Base-by-base conservation (phyloP, 2,113 vertebrate genomes). In the Campylorhamphus procurvoides region DNA sequence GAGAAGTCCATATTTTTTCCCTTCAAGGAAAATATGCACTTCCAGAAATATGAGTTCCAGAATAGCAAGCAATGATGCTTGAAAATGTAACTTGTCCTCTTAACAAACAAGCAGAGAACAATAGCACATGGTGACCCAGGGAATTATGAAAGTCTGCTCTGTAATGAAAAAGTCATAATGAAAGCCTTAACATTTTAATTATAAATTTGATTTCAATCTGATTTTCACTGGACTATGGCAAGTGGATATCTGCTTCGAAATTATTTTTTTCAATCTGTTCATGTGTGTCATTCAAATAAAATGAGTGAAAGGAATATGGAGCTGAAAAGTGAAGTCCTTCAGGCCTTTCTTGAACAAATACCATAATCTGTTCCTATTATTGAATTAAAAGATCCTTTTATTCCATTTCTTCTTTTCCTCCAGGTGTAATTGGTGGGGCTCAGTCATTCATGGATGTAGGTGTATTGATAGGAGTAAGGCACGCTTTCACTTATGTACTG, bases 301-400 rank as follows among this genome's bases (percentile, higher is more conserved):
- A 71, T 12, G 7, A 15, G 3, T 78, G 27, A 69, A 50, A 88
- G 55, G 37, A 27, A 37, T 77, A 20, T 2, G 3, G 79, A 86
- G n/a, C 52, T 83, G n/a, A 59, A 50, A 72, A n/a, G 5, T 73
- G 4, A 47, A 42, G 27, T 74, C 46, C 0, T 0, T 83, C 27
- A 35, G 49, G 8, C 23, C 9, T 73, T 84, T 80, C 23, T 52
- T 22, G 19, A 80, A 27, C 8, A 92, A 77, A 56, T 19, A 7
- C 12, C 9, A 7, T 66, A 19, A 68, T 14, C 7, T 0, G 0
- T 64, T 83, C 18, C 40, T 72, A 1, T 49, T 86, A 71, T 3
- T 86, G 24, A 74, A 66, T 72, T 24, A 76, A 37, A 12, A 59
- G 10, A 50, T 62, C 10, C 13, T 4, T 42, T 53, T 62, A 35